These are phyloP conservation scores for Polietes domitor DNA, from an alignment of 2,888 invertebrate species.

Conservation along the genomic window DNA sequence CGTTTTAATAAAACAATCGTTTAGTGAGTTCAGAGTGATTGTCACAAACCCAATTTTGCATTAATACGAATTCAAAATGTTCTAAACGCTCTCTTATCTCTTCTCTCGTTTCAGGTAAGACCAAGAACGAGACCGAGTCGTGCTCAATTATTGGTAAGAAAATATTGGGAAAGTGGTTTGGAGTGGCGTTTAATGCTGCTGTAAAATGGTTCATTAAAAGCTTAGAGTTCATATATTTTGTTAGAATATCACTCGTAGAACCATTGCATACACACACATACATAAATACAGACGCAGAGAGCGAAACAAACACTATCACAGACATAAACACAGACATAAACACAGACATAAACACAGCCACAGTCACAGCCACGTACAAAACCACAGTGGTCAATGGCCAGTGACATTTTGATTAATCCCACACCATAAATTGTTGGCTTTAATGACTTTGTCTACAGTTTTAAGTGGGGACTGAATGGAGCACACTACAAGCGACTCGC, in stretches of 20 bases:
- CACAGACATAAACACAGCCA: constrained; percentile 38
- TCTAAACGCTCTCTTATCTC: background rate
- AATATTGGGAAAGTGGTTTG: background rate
- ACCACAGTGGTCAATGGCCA: constrained; percentile 58
- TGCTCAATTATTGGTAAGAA: background rate
- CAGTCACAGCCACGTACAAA: constrained; percentile 21
- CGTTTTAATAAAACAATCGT: constrained; percentile 26
- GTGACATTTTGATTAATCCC: constrained; percentile 64
- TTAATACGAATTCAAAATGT: background rate
- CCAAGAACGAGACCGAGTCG: background rate
- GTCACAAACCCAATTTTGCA: background rate
- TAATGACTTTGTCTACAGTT: constrained; percentile 53
- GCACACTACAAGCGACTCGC: constrained; percentile 2
- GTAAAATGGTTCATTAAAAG: background rate
- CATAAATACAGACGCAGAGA: too few species aligned
- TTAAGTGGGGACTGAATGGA: constrained; percentile 11
- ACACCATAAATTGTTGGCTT: constrained; percentile 57
- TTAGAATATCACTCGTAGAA: constrained; percentile 15
- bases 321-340: too few species aligned
- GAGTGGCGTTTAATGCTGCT: too few species aligned
- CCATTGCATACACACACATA: background rate
- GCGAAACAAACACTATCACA: too few species aligned
- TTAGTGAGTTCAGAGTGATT: constrained; percentile 6
- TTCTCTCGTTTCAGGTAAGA: constrained; percentile 23
- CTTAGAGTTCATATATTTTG: background rate